These are phyloP conservation scores for Cariama cristata DNA, from an alignment of 2,113 vertebrate species.

Conservation along the genomic window DNA sequence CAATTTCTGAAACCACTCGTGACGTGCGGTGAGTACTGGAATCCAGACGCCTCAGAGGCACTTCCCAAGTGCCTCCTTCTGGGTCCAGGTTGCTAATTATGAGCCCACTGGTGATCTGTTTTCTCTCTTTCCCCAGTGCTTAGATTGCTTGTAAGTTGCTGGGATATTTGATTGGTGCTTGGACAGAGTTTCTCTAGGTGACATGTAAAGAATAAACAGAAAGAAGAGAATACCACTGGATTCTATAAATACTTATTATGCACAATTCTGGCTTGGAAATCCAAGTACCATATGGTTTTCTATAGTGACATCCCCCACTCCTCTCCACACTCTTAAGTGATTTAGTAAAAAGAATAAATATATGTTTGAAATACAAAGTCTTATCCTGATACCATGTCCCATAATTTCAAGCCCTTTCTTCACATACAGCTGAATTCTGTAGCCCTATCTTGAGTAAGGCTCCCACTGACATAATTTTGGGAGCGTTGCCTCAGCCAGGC, in stretches of 20 bases:
- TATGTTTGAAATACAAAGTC: not conserved
- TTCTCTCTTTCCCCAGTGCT: not conserved
- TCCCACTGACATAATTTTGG: not conserved
- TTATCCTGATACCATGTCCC: not conserved
- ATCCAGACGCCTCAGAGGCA: not conserved
- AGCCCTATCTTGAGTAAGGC: not conserved
- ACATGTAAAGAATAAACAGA: conserved; percentile 49
- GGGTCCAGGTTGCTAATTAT: not conserved
- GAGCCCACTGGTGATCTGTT: not conserved
- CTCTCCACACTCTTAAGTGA: not conserved
- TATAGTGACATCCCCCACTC: not conserved
- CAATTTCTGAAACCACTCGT: not conserved
- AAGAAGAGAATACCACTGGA: conserved; percentile 14
- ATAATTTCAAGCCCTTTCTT: not conserved
- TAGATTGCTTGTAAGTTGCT: not conserved
- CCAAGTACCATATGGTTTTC: conserved; percentile 22
- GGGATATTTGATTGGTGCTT: conserved; percentile 5
- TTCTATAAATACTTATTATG: conserved; percentile 46
- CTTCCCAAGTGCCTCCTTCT: not conserved
- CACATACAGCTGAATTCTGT: not conserved
- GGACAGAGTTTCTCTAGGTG: conserved; percentile 24
- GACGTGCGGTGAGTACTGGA: not conserved
- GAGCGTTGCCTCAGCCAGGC: not conserved
- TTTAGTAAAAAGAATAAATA: conserved; percentile 18
- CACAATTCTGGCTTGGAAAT: conserved; percentile 1